Conservation (phyloP, 2,888 invertebrate genomes). For the Pegoplata infirma region DNA sequence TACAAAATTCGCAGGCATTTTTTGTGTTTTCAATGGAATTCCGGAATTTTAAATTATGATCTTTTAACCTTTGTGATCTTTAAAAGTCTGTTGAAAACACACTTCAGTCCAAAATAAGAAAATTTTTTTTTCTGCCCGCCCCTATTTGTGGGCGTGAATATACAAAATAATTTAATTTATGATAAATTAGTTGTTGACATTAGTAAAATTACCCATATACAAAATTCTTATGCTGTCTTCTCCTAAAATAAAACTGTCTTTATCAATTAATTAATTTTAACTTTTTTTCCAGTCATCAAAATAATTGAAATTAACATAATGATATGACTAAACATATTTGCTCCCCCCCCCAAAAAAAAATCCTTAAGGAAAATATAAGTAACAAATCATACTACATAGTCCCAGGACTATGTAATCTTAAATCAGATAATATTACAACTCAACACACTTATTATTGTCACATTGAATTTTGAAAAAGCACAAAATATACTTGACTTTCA, state of each 20-base stretch:
- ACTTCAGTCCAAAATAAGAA: too few species aligned
- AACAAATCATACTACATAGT: not conserved
- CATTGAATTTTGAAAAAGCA: not conserved
- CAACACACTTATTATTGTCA: not conserved
- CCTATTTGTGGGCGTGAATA: too few species aligned
- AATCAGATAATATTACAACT: slow-evolving; percentile 19
- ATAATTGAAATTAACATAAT: slow-evolving; percentile 58
- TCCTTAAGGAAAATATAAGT: not conserved
- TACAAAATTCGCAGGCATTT: too few species aligned
- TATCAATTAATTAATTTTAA: not conserved
- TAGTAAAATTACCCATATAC: too few species aligned
- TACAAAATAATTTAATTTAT: too few species aligned
- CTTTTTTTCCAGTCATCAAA: slow-evolving; percentile 18
- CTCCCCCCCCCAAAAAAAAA: not conserved
- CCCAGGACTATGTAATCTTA: slow-evolving; percentile 34
- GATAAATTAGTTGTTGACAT: too few species aligned
- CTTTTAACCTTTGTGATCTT: too few species aligned
- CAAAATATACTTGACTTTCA: not conserved
- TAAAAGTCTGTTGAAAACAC: too few species aligned
- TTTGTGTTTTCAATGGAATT: too few species aligned
- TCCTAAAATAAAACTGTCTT: not conserved
- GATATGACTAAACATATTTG: slow-evolving; percentile 36
- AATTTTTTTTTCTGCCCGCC: too few species aligned
- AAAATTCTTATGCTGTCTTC: too few species aligned
- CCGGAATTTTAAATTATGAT: too few species aligned